Evolutionary conservation across 2,888 invertebrate genomes (phyloP), one percentile per base, ranked within the genome.

Genomic region (Hipparchia sbordonii): DNA sequence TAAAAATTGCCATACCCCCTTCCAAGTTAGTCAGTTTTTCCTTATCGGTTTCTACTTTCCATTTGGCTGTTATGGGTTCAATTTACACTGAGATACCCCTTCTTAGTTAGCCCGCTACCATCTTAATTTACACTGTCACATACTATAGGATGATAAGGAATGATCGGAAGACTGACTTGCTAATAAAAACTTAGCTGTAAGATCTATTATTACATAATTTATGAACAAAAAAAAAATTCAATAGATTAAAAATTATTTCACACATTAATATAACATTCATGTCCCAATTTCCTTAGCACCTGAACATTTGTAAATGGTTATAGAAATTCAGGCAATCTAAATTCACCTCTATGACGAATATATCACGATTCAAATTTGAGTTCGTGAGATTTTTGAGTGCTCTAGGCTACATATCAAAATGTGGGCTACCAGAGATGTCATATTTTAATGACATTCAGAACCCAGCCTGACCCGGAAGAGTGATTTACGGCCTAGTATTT

Each of bases 331-430:
- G 2, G 51, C 51, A 12, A 52, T 52, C 65, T 12, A 52, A 65
- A 51, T 33, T 65, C 65, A 65, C 33, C 65, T 65, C 33, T 65
- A 65, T 51, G 51, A 8, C 33, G 52, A 52, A 65, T 52, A 65
- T 23, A 52, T 65, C 33, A 65, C 52, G 65, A 52, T 65, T 52
- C 33, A 52, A 65, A 65, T 52, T 65, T 33, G 65, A 65, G 52
- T 51, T 33, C 6, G 7, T 12, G 52, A n/a, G n/a, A n/a, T n/a
- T n/a, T n/a, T 63, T 10, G 52, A 65, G 52, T 65, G 52, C 65
- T 65, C 33, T 52, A 33, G 65, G 65, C 65, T 52, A 65, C 65
- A 65, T 52, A 65, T 65, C 65, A 65, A 65, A 65, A 65, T 65
- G 52, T 65, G 52, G 65, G 33, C 23, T 52, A 39, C 65, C 65